Base-by-base conservation (phyloP, 2,888 invertebrate species). In the Schizotus pectinicornis region DNA sequence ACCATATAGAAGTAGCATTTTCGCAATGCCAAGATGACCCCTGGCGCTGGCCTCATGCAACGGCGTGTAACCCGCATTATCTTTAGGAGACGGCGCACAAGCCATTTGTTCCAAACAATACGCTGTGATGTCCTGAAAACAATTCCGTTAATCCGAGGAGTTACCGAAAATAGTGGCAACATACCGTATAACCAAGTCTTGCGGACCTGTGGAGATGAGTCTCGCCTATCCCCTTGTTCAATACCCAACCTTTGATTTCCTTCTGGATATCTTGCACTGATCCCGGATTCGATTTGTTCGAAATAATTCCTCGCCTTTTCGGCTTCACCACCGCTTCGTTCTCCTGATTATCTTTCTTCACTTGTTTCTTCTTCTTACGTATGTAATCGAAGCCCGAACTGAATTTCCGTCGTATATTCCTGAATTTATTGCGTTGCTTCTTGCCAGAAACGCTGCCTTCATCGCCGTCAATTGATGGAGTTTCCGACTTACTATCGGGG, bases 141-240 rank as follows among this genome's bases (percentile, higher is more conserved):
- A 54, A 38, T 48, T 13, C 12, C 2, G 39, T 7, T 8, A 32
- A 43, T n/a, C 8, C 31, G 9, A 0, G n/a, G 3, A 31, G 13
- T 9, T 11, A 49, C 13, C 1, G 39, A 42, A 39, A n/a, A n/a
- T n/a, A n/a, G n/a, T n/a, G n/a, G 0, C 8, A 2, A 82, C 86
- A 84, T 80, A 93, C 93, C 77, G 91, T 90, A 72, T 93, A 91
- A 49, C 95, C 95, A 52, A 93, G 86, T 70, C 95, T 85, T 1
- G 96, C 94, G 41, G 96, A 95, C 70, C 95, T 86, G 77, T 97
- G 97, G 47, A 97, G 84, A 70, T 93, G 87, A 1, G 95, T 96
- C 80, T 97, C 96, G 6, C 97, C 97, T 33, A 95, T 88, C 47
- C 95, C 94, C 78, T 96, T 96, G 79, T 95, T 96, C 50, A 96